A percentile compares a stretch with the other conserved stretches of the same genome.
phyloP scores from a whole-genome alignment of 2,113 vertebrate genomes.

The Coryphaenoides rupestris region DNA sequence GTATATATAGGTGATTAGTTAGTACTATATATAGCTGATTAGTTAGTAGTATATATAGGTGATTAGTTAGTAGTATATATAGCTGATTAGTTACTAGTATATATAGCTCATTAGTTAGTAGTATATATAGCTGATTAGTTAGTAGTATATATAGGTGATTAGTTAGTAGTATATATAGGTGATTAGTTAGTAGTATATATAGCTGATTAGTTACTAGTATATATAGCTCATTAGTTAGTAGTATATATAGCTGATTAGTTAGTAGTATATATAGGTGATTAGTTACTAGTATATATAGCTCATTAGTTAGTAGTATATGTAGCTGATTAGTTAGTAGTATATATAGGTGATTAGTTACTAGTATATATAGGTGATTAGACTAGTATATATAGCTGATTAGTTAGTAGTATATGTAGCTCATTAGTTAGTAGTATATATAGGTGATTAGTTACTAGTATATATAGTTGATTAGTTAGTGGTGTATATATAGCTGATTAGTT shows the following conservation, averaged over 20 bases:
- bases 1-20: no score
- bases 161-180: constrained; percentile 6
- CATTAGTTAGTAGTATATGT: constrained; percentile 7
- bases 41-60: constrained; percentile 6
- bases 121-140: constrained; percentile 8
- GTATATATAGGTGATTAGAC: no score
- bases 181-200: no score
- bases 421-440: constrained; percentile 3
- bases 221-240: no score
- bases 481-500: no score
- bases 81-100: constrained; percentile 7
- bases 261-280: constrained; percentile 1
- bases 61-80: no score
- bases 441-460: constrained; percentile 6
- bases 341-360: no score
- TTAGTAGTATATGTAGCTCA: constrained; percentile 3
- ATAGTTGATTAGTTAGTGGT: constrained; percentile 3
- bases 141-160: constrained; percentile 1
- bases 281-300: constrained; percentile 2
- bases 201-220: constrained; percentile 7
- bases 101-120: no score
- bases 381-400: no score
- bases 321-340: no score
- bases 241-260: constrained; percentile 8
- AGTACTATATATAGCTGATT: no score